Conservation (phyloP, 2,113 vertebrate genomes). For the Eulacestoma nigropectus region DNA sequence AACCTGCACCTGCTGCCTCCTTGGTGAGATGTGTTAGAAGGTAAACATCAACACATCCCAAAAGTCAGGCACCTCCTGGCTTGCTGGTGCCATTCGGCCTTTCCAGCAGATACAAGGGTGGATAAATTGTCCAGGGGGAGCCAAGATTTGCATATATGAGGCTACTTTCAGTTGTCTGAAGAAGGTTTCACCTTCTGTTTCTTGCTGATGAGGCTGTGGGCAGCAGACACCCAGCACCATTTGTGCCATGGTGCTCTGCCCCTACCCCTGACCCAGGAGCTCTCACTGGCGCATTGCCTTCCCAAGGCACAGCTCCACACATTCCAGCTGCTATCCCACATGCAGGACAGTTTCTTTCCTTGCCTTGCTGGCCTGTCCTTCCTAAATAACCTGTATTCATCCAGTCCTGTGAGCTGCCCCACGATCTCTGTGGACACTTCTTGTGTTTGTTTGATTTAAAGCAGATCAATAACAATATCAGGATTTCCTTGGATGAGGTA, state of each 20-base stretch:
- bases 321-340: not conserved
- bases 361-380: not conserved
- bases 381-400: not conserved
- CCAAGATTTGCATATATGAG: no score
- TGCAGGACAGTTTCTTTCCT: not conserved
- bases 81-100: not conserved
- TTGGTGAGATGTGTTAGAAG: accelerated
- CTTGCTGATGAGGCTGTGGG: not conserved
- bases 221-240: not conserved
- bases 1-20: not conserved
- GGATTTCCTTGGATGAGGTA: not conserved
- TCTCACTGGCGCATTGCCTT: not conserved
- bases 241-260: not conserved
- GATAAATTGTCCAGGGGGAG: not conserved
- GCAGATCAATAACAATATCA: not conserved
- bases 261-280: not conserved
- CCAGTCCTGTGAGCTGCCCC: not conserved
- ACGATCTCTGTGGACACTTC: not conserved
- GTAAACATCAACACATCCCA: not conserved
- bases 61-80: accelerated
- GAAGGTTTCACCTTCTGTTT: not conserved
- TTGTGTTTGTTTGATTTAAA: not conserved
- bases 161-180: not conserved
- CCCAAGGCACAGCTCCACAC: not conserved
- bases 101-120: not conserved